phyloP scores from a whole-genome alignment of 2,888 invertebrate genomes.

The Lepetodrilus schrolli region DNA sequence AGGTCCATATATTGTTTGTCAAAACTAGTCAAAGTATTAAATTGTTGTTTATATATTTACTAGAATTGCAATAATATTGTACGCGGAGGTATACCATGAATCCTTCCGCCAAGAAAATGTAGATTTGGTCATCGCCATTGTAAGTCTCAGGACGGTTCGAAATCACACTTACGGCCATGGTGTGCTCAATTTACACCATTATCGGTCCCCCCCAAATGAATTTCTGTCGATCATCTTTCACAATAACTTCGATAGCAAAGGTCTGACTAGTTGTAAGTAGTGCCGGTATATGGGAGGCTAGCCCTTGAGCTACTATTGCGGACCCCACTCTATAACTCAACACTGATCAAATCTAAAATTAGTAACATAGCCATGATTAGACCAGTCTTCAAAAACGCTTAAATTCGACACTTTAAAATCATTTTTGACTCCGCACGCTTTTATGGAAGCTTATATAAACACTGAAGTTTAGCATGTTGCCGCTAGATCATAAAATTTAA shows the following conservation, averaged over 20 bases:
- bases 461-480: conserved; percentile 28
- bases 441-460: neutral
- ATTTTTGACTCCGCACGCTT: conserved; percentile 7
- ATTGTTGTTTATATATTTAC: conserved; percentile 27
- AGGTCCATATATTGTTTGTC: neutral
- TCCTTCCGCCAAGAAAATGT: conserved; percentile 53
- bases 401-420: conserved; percentile 37
- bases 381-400: conserved; percentile 48
- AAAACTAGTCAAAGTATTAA: neutral
- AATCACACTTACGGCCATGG: conserved; percentile 27
- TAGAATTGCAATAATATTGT: neutral
- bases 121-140: conserved; percentile 36
- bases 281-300: conserved; percentile 47
- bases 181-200: neutral
- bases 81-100: conserved; percentile 54
- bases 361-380: conserved; percentile 46
- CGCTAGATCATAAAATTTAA: conserved; percentile 32
- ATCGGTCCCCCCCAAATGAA: neutral
- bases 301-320: conserved; percentile 61
- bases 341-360: conserved; percentile 45
- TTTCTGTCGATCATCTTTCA: conserved; percentile 2
- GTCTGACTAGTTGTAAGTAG: conserved; percentile 49
- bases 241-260: neutral
- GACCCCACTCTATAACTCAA: conserved; percentile 49
- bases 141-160: neutral